phyloP scores from a whole-genome alignment of 2,888 invertebrate species.

The Heliconius aoede region DNA sequence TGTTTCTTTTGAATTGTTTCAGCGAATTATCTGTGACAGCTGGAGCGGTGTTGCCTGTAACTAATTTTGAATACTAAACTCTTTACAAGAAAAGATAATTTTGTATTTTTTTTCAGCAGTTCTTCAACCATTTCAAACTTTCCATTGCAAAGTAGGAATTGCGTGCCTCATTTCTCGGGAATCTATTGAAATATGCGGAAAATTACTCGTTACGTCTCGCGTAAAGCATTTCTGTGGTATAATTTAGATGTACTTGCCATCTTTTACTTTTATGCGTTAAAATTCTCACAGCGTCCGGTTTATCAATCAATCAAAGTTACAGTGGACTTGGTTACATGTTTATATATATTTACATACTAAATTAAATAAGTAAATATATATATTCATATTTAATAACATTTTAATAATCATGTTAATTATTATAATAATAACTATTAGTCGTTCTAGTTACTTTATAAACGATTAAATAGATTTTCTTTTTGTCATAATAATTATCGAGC shows the following conservation, averaged over 20 bases:
- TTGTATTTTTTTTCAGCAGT: conserved; percentile 9
- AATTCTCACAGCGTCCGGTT: neutral
- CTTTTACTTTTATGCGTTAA: conserved; percentile 4
- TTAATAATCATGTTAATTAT: neutral
- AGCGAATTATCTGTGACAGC: conserved; percentile 20
- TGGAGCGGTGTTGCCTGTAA: neutral
- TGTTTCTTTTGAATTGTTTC: conserved; percentile 37
- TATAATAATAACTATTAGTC: too few species aligned
- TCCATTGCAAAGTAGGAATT: conserved; percentile 24
- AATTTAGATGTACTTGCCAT: conserved; percentile 18
- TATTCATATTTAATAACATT: neutral
- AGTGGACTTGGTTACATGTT: neutral
- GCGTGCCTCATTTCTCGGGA: conserved; percentile 13
- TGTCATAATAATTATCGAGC: too few species aligned
- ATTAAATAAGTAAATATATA: too few species aligned
- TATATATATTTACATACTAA: neutral
- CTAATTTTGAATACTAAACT: conserved; percentile 10
- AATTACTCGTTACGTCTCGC: conserved; percentile 12
- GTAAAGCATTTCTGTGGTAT: conserved; percentile 17
- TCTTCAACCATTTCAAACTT: conserved; percentile 1
- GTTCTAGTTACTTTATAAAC: too few species aligned
- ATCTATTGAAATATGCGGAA: conserved; percentile 24
- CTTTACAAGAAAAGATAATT: neutral
- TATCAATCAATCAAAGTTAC: neutral
- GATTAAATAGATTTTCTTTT: too few species aligned